Conservation (phyloP, 2,888 invertebrate genomes). For the Abrostola tripartita region DNA sequence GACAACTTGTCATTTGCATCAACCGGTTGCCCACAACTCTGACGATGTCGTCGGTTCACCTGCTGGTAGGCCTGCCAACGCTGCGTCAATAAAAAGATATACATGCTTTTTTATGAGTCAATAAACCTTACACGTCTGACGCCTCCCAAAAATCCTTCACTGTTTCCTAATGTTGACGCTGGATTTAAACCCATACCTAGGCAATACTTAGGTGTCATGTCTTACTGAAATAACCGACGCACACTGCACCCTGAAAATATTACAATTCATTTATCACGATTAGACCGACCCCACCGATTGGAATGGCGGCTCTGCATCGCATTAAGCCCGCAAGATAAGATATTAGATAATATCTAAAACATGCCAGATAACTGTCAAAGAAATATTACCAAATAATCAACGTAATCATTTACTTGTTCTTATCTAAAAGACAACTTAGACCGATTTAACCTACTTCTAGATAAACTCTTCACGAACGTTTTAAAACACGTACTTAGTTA, state of each 20-base stretch:
- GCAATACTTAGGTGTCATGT: no score
- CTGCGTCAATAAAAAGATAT: no score
- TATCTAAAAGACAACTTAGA: constrained; percentile 24
- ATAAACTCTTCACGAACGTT: background rate
- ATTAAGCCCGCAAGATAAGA: constrained; percentile 8
- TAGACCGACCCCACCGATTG: constrained; percentile 3
- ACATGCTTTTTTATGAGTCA: no score
- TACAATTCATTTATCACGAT: background rate
- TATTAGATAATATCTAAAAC: constrained; percentile 11
- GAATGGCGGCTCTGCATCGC: constrained; percentile 1
- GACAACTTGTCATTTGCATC: no score
- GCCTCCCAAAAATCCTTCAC: no score
- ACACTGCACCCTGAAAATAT: background rate
- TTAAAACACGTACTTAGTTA: constrained; percentile 1
- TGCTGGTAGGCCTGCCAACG: no score
- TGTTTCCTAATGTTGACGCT: no score
- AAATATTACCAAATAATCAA: constrained; percentile 3
- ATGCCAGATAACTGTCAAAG: constrained; percentile 1
- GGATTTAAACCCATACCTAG: no score
- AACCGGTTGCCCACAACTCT: no score
- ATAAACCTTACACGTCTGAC: no score
- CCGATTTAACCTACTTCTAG: background rate
- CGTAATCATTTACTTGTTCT: background rate
- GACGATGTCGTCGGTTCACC: no score
- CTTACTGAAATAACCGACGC: no score